Conservation (phyloP, 2,888 invertebrate species). For the Leistus spinibarbis region DNA sequence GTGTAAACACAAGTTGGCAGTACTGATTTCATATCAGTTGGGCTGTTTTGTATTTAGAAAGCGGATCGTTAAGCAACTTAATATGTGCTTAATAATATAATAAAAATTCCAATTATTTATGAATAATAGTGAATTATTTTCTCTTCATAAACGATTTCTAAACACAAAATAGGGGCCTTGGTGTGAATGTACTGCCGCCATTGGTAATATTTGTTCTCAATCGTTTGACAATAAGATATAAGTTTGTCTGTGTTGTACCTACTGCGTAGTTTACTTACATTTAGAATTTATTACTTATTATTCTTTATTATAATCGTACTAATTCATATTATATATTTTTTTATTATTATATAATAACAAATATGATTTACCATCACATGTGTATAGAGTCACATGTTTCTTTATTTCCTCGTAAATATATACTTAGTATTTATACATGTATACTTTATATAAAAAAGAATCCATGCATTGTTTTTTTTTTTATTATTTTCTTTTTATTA, state of each 20-base stretch:
- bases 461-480: conserved; percentile 25
- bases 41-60: no score
- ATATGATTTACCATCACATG: not conserved
- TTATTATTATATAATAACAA: not conserved
- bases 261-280: conserved; percentile 35
- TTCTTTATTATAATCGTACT: conserved; percentile 46
- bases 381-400: not conserved
- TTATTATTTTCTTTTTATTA: not conserved
- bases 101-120: no score
- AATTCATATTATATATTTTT: conserved; percentile 40
- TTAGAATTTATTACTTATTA: conserved; percentile 43
- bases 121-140: no score
- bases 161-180: no score
- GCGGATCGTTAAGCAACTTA: no score
- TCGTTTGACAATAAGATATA: not conserved
- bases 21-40: no score
- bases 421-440: conserved; percentile 32
- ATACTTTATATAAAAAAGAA: conserved; percentile 36
- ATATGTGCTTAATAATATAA: no score
- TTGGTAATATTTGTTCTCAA: no score
- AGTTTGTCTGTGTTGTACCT: not conserved
- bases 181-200: no score
- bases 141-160: no score
- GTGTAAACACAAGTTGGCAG: no score
- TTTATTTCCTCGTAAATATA: conserved; percentile 18